These are phyloP conservation scores for Corythornis madagascariensis DNA, from an alignment of 2,113 vertebrate species.

Conservation along the genomic window DNA sequence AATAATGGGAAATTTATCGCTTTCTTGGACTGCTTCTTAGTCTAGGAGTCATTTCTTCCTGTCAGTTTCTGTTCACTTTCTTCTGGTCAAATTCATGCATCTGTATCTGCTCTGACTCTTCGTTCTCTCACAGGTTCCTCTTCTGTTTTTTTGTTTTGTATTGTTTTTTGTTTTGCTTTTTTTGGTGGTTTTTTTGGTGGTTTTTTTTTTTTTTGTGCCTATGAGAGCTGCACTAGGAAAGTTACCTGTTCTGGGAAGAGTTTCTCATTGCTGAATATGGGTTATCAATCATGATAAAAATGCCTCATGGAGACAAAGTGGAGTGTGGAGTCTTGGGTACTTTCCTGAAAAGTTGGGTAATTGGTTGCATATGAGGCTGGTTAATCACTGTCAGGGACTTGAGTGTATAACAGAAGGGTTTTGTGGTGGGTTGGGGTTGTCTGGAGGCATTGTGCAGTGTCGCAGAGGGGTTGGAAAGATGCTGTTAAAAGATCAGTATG, in stretches of 20 bases:
- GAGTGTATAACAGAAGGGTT: not conserved
- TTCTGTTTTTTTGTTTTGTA: not conserved
- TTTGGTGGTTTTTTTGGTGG: no score
- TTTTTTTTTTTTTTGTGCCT: not conserved
- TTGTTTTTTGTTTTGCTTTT: no score
- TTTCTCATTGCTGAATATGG: not conserved
- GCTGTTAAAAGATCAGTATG: not conserved
- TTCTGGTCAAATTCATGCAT: not conserved
- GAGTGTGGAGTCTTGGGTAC: not conserved
- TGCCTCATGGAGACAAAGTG: not conserved
- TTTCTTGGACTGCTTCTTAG: not conserved
- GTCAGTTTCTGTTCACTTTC: not conserved
- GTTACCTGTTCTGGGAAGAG: slow-evolving; percentile 18
- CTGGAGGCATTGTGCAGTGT: not conserved
- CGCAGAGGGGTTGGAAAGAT: not conserved
- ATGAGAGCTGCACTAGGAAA: not conserved
- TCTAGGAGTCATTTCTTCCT: not conserved
- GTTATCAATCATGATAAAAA: slow-evolving; percentile 6
- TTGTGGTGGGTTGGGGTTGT: not conserved
- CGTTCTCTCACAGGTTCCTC: not conserved
- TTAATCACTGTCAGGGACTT: slow-evolving; percentile 28
- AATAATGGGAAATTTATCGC: not conserved
- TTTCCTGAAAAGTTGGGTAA: slow-evolving; percentile 17
- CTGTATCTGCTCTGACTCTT: not conserved
- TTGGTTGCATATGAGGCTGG: slow-evolving; percentile 11